A percentile compares a stretch with the other conserved stretches of the same genome.
phyloP scores from a whole-genome alignment of 1,140 invertebrate species.

The Cotesia chilonis region DNA sequence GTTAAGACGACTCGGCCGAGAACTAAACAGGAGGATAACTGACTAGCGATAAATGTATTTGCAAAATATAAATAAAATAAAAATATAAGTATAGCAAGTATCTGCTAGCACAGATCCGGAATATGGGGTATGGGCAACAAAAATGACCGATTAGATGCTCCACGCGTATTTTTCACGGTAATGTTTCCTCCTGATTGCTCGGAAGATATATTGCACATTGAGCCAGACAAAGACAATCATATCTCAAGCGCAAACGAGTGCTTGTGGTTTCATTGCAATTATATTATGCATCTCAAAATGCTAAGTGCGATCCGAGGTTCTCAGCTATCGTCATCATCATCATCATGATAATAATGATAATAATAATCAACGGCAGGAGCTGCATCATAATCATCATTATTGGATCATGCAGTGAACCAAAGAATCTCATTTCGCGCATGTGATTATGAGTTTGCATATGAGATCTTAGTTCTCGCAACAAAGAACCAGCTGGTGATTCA shows the following conservation, averaged over 20 bases:
- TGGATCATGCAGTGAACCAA: no score
- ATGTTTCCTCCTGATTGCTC: background rate
- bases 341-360: no score
- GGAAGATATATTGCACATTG: background rate
- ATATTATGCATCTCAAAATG: no score
- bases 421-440: background rate
- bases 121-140: background rate
- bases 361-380: no score
- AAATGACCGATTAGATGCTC: background rate
- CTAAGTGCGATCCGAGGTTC: no score
- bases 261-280: background rate
- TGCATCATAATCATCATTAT: no score
- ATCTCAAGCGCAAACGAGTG: background rate
- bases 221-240: background rate
- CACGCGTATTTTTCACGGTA: conserved; percentile 23
- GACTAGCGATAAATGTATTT: background rate
- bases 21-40: background rate
- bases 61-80: background rate
- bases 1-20: background rate
- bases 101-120: background rate
- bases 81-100: background rate
- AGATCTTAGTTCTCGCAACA: background rate
- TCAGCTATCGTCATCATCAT: no score
- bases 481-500: conserved; percentile 5
- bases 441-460: background rate